Evolutionary conservation across 2,797 vertebrate genomes (phyloP).

Genomic region (Gadopsis marmoratus): DNA sequence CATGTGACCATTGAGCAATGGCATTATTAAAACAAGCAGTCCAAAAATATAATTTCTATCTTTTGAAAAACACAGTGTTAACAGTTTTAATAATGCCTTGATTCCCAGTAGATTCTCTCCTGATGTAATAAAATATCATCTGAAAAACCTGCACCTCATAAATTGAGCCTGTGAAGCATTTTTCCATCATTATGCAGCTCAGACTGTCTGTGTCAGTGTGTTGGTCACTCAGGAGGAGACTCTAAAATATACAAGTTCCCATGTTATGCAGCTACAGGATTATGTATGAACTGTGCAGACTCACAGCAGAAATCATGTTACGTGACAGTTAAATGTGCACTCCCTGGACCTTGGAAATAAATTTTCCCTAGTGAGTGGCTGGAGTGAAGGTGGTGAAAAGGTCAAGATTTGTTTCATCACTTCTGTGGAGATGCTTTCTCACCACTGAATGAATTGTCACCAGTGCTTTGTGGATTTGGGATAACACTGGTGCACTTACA

Average conservation of each 20-base stretch:
- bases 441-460: not conserved
- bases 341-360: not conserved
- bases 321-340: conserved; percentile 11
- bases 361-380: not conserved
- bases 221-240: conserved; percentile 23
- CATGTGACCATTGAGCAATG: conserved; percentile 23
- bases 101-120: conserved; percentile 25
- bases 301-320: conserved; percentile 12
- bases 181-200: conserved; percentile 37
- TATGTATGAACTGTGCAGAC: conserved; percentile 15
- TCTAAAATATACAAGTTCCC: not conserved
- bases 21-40: conserved; percentile 33
- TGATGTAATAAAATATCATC: conserved; percentile 29
- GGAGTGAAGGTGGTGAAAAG: not conserved
- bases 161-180: conserved; percentile 30
- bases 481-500: not conserved
- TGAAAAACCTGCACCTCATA: conserved; percentile 50
- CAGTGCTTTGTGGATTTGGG: conserved; percentile 1
- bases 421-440: not conserved
- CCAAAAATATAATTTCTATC: conserved; percentile 20
- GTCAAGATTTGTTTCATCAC: conserved; percentile 13
- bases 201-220: conserved; percentile 12
- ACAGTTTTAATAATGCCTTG: conserved; percentile 42
- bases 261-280: not conserved
- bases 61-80: conserved; percentile 44